A percentile compares a stretch with the other conserved stretches of the same genome.
These are phyloP conservation scores for Cryptosula pallasiana DNA, from an alignment of 2,888 invertebrate genomes.

Conservation along the genomic window DNA sequence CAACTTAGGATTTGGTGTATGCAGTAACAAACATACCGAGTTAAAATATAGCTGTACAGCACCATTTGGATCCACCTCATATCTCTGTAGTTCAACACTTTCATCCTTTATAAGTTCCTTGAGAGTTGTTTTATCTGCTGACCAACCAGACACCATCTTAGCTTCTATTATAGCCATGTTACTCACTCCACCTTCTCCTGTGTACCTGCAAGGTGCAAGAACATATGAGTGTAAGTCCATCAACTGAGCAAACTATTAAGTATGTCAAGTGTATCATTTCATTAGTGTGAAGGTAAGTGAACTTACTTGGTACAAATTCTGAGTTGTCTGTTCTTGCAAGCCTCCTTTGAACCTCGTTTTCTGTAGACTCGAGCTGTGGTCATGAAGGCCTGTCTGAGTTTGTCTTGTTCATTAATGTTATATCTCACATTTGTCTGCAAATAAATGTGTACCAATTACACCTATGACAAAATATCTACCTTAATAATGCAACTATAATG, in stretches of 20 bases:
- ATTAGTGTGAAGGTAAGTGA: too few relatives aligned
- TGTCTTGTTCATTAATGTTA: constrained; percentile 22
- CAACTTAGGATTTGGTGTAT: too few relatives aligned
- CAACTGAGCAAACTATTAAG: too few relatives aligned
- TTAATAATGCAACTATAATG: too few relatives aligned
- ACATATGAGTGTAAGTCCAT: neutral
- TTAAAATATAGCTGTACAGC: constrained; percentile 33
- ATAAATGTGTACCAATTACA: too few relatives aligned
- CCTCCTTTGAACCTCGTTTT: neutral
- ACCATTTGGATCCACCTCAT: constrained; percentile 30
- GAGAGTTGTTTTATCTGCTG: constrained; percentile 69
- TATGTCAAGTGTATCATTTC: too few relatives aligned
- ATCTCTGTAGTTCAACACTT: constrained; percentile 29
- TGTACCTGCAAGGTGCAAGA: constrained; percentile 33
- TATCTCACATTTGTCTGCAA: constrained; percentile 23
- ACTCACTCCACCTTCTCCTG: constrained; percentile 59
- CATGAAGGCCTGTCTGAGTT: neutral
- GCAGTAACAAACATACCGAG: too few relatives aligned
- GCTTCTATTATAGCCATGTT: constrained; percentile 90
- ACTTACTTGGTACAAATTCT: constrained; percentile 11
- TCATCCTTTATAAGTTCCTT: constrained; percentile 32
- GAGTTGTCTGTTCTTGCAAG: constrained; percentile 16
- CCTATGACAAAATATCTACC: too few relatives aligned
- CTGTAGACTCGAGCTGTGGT: constrained; percentile 35
- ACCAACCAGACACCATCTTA: constrained; percentile 82